Base-by-base conservation (phyloP, 2,888 invertebrate genomes). In the Balanococcus diminutus region DNA sequence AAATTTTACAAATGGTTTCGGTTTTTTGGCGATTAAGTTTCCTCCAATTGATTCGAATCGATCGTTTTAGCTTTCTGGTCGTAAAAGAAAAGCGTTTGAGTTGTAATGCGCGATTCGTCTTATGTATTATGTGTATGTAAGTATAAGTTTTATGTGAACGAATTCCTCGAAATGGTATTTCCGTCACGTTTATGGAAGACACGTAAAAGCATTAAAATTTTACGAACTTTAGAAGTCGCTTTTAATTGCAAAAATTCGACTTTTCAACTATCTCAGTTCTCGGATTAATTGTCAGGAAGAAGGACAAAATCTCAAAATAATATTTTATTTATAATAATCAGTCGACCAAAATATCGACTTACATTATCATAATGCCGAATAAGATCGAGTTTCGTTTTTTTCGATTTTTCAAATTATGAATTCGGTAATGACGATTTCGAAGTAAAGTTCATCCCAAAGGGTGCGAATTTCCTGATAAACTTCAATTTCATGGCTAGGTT, bases 401-500 rank as follows among this genome's bases (percentile, higher is more conserved):
- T 11, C 14, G 14, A 36, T 42, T 42, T 51, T 51, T 51, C 19
- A 19, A 19, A 51, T 8, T 51, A n/a, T 19, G 19, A 51, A 51
- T 51, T 19, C 19, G 51, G 5, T 51, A 19, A n/a, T 19, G 19
- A 19, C 51, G 22, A 56, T 19, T 56, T 36, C 16, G 32, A 75
- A 75, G 32, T n/a, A 75, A 75, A 75, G n/a, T 32, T 75, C n/a
- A 22, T 28, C 25, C 61, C 75, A 32, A 8, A 3, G 16, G 2
- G 75, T 1, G 75, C 32, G 32, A 75, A 75, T 75, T 75, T 32
- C n/a, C 75, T 32, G 75, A 75, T 75, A 75, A 67, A 32, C n/a
- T 75, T 75, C 32, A 75, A 32, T 75, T 32, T 75, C 75, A 32
- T 32, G 67, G 28, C 28, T 32, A 32, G 19, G 32, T 75, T 75